Base-by-base conservation (phyloP, 1,140 invertebrate species). In the Atopsyche davidsoni region DNA sequence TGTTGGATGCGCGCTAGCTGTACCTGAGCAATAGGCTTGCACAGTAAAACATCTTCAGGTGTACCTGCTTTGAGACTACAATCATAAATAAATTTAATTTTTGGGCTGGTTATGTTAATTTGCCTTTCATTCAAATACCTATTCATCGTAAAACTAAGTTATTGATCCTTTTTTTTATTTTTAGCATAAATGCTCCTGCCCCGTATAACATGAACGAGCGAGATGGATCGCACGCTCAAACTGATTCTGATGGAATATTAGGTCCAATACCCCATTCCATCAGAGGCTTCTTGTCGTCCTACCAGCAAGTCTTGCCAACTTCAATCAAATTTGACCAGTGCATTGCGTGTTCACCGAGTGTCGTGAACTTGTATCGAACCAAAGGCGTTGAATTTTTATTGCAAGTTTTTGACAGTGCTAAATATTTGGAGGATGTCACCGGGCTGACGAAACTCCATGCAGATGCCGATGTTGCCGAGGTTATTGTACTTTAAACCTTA, bases 221-320 rank as follows among this genome's bases (percentile, higher is more conserved):
- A 18, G 50, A 39, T 9, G 64, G 69, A 24, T 63, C 64, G 14
- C 61, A 70, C 6, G 58, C 62, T 23, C 60, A 66, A 13, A 63
- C 73, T 13, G 75, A 79, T 34, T 79, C 80, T 35, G 75, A 81
- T 50, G 83, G 86, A 25, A 67, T 85, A 19, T 70, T 97, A 0
- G 95, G 96, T 4, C 73, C 88, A 0, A 75, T 97, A 24, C 95
- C 96, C 1, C 96, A 99, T 68, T 93, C 94, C 17, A 89, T 98
- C 46, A 75, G 96, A 32, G 93, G 94, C 3, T 96, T 92, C 63
- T 68, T 98, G 4, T 85, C 85, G 57, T 78, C 80, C 39, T 91
- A 85, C 65, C 80, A 86, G 50, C 85, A 85, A 35, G 78, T 93
- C 11, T 61, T 87, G 53, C 93, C 93, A 6, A 84, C 89, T 10